Evolutionary conservation across 2,797 vertebrate genomes (phyloP).

Genomic region (Acanthurus lineatus): DNA sequence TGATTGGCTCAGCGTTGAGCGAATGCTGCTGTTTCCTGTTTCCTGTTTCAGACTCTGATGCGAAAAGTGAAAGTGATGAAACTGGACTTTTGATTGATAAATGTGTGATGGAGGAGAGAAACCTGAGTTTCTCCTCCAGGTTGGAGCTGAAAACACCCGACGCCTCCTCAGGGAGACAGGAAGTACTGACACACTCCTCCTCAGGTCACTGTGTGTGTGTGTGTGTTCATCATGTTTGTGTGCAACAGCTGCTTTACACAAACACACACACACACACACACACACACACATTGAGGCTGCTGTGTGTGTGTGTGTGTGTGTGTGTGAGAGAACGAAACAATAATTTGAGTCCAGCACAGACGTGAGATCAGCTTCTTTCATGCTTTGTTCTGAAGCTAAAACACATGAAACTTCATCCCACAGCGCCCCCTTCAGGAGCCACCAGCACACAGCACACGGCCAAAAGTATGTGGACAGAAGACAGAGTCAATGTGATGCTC

Average conservation of each 20-base stretch:
- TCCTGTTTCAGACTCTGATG: conserved; percentile 14
- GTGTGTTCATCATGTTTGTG: background rate
- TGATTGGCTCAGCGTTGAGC: background rate
- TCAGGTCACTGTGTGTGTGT: conserved; percentile 46
- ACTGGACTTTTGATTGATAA: conserved; percentile 30
- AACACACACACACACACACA: background rate
- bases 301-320: too few relatives aligned
- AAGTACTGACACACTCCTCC: conserved; percentile 50
- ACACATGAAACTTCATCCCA: too few relatives aligned
- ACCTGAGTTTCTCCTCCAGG: conserved; percentile 34
- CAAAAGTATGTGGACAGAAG: background rate
- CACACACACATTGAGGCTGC: too few relatives aligned
- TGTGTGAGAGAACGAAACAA: too few relatives aligned
- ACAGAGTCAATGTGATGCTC: background rate
- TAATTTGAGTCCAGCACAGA: too few relatives aligned
- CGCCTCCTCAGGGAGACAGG: conserved; percentile 48
- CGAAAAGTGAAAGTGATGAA: conserved; percentile 4
- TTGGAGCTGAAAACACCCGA: conserved; percentile 21
- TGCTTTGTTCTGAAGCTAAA: too few relatives aligned
- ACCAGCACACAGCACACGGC: too few relatives aligned
- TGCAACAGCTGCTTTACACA: background rate
- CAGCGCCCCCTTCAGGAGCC: too few relatives aligned
- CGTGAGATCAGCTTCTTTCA: too few relatives aligned
- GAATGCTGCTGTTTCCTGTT: background rate
- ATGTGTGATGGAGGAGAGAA: conserved; percentile 5